A percentile compares a stretch with the other conserved stretches of the same genome.
Evolutionary conservation across 2,797 vertebrate genomes (phyloP).

Genomic region (Pangasius mekongensis): DNA sequence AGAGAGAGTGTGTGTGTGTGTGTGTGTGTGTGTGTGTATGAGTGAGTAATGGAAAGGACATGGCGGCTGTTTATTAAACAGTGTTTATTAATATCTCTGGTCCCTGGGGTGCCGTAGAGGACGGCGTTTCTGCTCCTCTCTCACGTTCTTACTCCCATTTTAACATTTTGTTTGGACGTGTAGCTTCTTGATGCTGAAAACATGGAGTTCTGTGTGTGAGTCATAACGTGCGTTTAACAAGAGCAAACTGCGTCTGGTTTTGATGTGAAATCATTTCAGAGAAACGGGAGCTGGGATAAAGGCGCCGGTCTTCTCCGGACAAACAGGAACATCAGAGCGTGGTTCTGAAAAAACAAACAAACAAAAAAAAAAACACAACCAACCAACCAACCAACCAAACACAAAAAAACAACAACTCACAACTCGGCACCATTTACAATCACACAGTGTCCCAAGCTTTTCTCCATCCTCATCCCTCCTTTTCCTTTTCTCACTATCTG

Average conservation of each 20-base stretch:
- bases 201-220: not conserved
- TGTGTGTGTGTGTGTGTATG: slow-evolving; percentile 18
- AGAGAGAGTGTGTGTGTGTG: not conserved
- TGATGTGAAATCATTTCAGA: not conserved
- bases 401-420: not conserved
- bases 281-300: not conserved
- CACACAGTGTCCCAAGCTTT: no score
- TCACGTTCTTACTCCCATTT: not conserved
- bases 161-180: not conserved
- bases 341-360: not conserved
- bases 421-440: no score
- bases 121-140: not conserved
- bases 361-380: not conserved
- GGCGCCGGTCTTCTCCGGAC: not conserved
- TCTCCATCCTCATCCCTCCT: not conserved
- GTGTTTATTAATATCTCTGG: slow-evolving; percentile 28
- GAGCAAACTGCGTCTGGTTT: not conserved
- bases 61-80: slow-evolving; percentile 35
- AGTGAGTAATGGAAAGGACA: slow-evolving; percentile 13
- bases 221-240: not conserved
- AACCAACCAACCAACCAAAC: no score
- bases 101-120: not conserved
- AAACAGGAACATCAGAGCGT: not conserved
- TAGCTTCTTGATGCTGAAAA: not conserved
- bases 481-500: not conserved